Percentiles rank a stretch among this genome's conserved stretches.
phyloP scores from a whole-genome alignment of 2,113 vertebrate species.

The Vulpes lagopus region DNA sequence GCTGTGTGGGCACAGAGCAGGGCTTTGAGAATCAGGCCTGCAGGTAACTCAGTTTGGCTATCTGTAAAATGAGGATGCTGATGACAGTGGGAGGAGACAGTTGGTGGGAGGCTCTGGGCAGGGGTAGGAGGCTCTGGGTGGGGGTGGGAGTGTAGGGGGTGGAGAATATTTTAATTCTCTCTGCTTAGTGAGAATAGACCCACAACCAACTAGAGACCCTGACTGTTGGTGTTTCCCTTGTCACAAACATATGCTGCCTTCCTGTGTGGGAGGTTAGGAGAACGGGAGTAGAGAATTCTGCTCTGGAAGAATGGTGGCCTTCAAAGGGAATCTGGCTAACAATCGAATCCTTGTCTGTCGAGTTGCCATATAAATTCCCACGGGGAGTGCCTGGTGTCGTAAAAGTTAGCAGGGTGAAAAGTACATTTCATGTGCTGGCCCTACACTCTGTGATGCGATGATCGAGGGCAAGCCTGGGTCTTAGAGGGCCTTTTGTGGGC shows the following conservation, averaged over 20 bases:
- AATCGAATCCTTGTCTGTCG: background rate
- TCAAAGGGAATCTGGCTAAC: background rate
- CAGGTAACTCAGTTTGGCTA: background rate
- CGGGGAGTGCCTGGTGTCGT: background rate
- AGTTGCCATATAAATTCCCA: background rate
- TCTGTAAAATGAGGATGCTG: background rate
- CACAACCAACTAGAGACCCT: background rate
- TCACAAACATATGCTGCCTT: background rate
- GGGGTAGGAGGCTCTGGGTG: too few relatives aligned
- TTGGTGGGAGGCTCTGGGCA: background rate
- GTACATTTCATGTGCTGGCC: background rate
- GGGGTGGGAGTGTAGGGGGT: too few relatives aligned
- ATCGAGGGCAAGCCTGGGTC: background rate
- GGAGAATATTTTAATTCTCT: too few relatives aligned
- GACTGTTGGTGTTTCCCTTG: accelerated
- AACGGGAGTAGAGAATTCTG: background rate
- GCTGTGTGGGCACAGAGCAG: background rate
- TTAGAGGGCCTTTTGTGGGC: background rate
- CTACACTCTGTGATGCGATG: background rate
- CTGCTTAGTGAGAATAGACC: background rate
- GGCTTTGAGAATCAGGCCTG: background rate
- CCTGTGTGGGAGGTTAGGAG: background rate
- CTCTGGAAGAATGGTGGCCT: background rate
- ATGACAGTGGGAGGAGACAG: background rate
- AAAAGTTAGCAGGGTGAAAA: background rate